A percentile compares a stretch with the other conserved stretches of the same genome.
These are phyloP conservation scores for Lynx canadensis DNA, from an alignment of 2,113 vertebrate species.

Conservation along the genomic window DNA sequence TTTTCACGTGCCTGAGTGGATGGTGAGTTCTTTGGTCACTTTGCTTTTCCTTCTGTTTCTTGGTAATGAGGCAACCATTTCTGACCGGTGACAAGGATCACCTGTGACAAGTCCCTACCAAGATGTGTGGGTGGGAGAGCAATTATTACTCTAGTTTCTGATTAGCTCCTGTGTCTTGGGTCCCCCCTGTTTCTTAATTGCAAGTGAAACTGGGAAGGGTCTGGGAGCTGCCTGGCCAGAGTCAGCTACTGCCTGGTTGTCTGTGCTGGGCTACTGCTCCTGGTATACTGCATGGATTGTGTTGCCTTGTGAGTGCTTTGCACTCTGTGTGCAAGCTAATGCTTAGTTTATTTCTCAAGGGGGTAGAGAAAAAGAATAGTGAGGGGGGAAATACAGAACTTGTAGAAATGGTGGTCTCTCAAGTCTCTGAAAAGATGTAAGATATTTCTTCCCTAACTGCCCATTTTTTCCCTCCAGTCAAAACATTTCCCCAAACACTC, in stretches of 20 bases:
- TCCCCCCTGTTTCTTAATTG: neutral
- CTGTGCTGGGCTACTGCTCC: neutral
- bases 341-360: conserved; percentile 27
- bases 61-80: conserved; percentile 31
- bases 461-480: neutral
- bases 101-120: neutral
- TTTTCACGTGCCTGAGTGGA: conserved; percentile 86
- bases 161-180: neutral
- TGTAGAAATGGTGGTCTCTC: neutral
- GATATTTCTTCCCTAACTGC: neutral
- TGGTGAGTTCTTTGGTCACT: conserved; percentile 83
- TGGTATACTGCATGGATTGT: too few species aligned
- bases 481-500: neutral
- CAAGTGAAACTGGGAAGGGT: neutral
- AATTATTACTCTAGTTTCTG: neutral
- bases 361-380: neutral
- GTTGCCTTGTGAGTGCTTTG: conserved; percentile 6
- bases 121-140: neutral
- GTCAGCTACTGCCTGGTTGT: neutral
- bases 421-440: conserved; percentile 25
- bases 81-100: neutral
- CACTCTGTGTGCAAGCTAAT: neutral
- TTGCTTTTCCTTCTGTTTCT: conserved; percentile 62
- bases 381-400: neutral
- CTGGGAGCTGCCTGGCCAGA: neutral